Conservation (phyloP, 2,113 vertebrate genomes). For the Strigops habroptila region DNA sequence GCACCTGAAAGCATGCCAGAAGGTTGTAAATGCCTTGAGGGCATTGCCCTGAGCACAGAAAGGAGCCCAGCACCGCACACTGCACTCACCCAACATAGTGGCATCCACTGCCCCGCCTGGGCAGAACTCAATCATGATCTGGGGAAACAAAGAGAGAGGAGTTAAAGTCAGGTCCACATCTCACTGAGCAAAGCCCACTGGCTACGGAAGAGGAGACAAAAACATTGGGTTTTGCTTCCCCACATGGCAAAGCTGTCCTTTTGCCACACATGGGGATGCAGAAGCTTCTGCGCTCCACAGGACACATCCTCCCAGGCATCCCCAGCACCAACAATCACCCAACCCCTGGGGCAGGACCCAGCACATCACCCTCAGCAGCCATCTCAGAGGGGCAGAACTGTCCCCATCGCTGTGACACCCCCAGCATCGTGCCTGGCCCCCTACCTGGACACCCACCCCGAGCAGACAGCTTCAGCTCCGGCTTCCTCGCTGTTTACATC, state of each 20-base stretch:
- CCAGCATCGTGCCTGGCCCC: neutral
- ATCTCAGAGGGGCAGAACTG: rapidly evolving
- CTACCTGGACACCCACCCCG: neutral
- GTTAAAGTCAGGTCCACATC: neutral
- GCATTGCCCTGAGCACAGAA: rapidly evolving
- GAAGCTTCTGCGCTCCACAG: neutral
- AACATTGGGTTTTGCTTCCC: neutral
- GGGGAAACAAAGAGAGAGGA: slow-evolving; percentile 29
- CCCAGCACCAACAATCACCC: rapidly evolving
- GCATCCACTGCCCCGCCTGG: slow-evolving; percentile 68
- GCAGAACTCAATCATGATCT: slow-evolving; percentile 99
- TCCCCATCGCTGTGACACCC: neutral
- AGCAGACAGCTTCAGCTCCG: neutral
- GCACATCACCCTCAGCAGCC: neutral
- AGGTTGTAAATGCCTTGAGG: neutral
- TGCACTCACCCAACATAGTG: slow-evolving; percentile 60
- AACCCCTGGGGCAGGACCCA: neutral
- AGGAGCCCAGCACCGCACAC: neutral
- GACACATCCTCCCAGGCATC: neutral
- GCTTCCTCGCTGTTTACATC: neutral
- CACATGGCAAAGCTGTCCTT: neutral
- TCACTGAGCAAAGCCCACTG: rapidly evolving
- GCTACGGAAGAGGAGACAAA: no score
- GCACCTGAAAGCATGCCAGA: neutral
- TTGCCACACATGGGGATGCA: rapidly evolving